phyloP scores from a whole-genome alignment of 2,113 vertebrate genomes.

The Tangachromis dhanisi region DNA sequence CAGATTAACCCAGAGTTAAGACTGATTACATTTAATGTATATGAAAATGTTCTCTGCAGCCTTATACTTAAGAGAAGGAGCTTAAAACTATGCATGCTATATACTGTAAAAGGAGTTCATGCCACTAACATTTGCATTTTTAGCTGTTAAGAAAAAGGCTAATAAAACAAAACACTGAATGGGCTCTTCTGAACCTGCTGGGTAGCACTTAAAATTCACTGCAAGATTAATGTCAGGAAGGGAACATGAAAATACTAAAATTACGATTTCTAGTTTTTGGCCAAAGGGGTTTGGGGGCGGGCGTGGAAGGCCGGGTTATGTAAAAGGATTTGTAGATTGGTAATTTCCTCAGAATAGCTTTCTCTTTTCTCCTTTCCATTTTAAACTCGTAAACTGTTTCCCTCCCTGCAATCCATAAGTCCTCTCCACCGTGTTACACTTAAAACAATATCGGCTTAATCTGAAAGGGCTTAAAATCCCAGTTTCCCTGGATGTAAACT shows the following conservation, averaged over 20 bases:
- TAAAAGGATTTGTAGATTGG: constrained; percentile 21
- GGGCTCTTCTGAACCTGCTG: not conserved
- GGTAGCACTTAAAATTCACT: not conserved
- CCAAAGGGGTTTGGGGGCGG: not conserved
- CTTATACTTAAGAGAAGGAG: not conserved
- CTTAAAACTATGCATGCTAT: not conserved
- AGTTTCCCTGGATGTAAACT: not conserved
- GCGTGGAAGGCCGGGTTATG: not conserved
- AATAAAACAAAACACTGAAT: not conserved
- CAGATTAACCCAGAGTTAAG: not conserved
- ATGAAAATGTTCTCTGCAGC: not conserved
- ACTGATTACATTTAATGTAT: not conserved
- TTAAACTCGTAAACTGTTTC: not conserved
- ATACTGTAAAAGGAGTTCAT: not conserved
- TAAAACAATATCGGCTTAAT: not conserved
- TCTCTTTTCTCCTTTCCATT: not conserved
- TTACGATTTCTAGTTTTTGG: not conserved
- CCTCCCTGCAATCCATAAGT: not conserved
- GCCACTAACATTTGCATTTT: not conserved
- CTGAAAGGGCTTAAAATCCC: not conserved
- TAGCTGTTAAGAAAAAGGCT: not conserved
- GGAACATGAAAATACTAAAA: not conserved
- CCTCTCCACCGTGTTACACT: not conserved
- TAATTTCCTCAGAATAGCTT: not conserved
- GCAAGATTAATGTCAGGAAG: not conserved